These are phyloP conservation scores for Archocentrus centrarchus DNA, from an alignment of 2,113 vertebrate species.

Conservation along the genomic window DNA sequence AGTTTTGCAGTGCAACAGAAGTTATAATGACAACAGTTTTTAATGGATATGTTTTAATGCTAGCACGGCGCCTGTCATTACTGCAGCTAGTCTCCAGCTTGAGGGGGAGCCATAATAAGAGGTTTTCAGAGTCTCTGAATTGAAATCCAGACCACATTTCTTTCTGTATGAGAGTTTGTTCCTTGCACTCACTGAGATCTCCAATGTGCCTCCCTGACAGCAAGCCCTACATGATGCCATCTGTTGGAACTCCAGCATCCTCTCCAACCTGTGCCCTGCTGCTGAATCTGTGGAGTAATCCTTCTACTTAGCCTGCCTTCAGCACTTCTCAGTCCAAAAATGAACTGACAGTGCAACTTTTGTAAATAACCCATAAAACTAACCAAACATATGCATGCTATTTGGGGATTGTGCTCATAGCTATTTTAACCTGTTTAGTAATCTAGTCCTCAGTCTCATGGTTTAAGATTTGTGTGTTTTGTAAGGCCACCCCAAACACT, in stretches of 20 bases:
- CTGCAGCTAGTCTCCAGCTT: not conserved
- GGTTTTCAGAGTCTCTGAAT: not conserved
- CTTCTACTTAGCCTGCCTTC: not conserved
- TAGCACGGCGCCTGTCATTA: not conserved
- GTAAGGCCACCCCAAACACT: not conserved
- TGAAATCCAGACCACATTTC: not conserved
- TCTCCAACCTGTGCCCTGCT: not conserved
- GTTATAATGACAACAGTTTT: not conserved
- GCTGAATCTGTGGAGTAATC: not conserved
- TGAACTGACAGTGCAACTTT: too few relatives aligned
- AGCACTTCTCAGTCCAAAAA: not conserved
- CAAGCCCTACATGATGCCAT: not conserved
- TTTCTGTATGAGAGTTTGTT: not conserved
- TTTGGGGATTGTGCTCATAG: too few relatives aligned
- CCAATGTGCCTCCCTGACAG: not conserved
- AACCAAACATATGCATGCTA: too few relatives aligned
- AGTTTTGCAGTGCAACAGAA: not conserved
- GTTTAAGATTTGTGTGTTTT: not conserved
- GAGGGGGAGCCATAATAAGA: not conserved
- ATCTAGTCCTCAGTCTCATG: too few relatives aligned
- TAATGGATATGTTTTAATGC: not conserved
- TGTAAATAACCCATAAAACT: too few relatives aligned
- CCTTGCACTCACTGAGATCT: not conserved
- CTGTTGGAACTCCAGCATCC: not conserved
- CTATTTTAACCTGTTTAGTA: not conserved